Base-by-base conservation (phyloP, 2,888 invertebrate species). In the Leptopilina drosophilae region DNA sequence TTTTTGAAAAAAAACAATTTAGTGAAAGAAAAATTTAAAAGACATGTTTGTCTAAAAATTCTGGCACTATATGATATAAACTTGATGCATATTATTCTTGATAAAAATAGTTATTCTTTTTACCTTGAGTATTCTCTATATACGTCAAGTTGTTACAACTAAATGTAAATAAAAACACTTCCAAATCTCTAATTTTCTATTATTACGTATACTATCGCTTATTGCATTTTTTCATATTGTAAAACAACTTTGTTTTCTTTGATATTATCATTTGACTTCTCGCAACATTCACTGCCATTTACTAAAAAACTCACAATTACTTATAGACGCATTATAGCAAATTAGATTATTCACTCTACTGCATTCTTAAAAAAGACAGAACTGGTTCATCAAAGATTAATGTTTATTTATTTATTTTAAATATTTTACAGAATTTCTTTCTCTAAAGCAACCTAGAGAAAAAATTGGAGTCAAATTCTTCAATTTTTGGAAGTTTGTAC, bases 201-300 rank as follows among this genome's bases (percentile, higher is more conserved):
- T 56, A 73, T 69, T 26, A 69, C 14, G 15, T 64, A 64, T 64
- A 33, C 33, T 33, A 26, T 9, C 12, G 26, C 26, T 26, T 56
- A 56, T 6, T 53, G 14, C 9, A n/a, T 20, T 73, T 73, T 8
- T 56, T 56, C 15, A 73, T 56, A 9, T 33, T 73, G 7, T n/a
- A n/a, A 33, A 40, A 73, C n/a, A 69, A 49, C 12, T 73, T 73
- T 73, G 73, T 56, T 73, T 73, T 5, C 5, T 33, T n/a, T 73
- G 56, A 73, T 56, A 73, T 56, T 67, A 3, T 67, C 53, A 73
- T 56, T 73, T 73, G 56, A 73, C 56, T 73, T 56, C 8, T n/a
- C 9, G 33, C 53, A 33, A 9, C 33, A 53, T 56, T 53, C 33
- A 26, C 33, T 69, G 14, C 26, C 26, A 69, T 53, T 26, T 14